A percentile compares a stretch with the other conserved stretches of the same genome.
phyloP scores from a whole-genome alignment of 53 echinoderm and acorn worm species.

The Zoroaster sp. region DNA sequence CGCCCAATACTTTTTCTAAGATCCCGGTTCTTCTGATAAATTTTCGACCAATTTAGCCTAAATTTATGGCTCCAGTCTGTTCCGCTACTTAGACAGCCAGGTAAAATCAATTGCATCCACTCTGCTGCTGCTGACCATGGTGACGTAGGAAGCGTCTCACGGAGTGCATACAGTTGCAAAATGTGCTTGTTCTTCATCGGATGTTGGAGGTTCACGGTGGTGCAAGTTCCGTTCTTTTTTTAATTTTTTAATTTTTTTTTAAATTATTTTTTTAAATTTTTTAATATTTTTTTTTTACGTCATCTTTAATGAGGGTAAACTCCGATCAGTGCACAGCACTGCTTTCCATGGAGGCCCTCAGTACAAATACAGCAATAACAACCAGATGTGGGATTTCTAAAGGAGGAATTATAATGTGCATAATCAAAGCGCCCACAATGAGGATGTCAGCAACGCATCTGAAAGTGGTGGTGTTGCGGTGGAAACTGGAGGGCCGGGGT shows the following conservation, averaged over 20 bases:
- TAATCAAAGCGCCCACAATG: too few species aligned
- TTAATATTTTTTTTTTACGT: too few species aligned
- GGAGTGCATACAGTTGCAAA: not conserved
- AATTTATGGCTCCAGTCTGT: not conserved
- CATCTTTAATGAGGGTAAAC: too few species aligned
- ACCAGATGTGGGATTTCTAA: too few species aligned
- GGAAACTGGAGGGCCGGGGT: not conserved
- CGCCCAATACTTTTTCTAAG: too few species aligned
- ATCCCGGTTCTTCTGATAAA: not conserved
- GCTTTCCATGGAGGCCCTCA: too few species aligned
- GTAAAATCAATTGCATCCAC: not conserved
- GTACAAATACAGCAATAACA: too few species aligned
- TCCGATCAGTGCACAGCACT: too few species aligned
- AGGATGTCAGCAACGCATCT: not conserved
- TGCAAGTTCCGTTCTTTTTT: too few species aligned
- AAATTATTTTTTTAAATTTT: too few species aligned
- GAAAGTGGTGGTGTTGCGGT: not conserved
- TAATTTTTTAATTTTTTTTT: too few species aligned
- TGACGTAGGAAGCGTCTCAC: not conserved
- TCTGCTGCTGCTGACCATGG: not conserved
- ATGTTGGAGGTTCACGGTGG: slow-evolving; percentile 1
- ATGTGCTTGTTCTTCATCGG: not conserved
- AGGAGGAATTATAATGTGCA: too few species aligned
- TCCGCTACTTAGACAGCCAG: not conserved
- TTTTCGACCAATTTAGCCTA: not conserved